These are phyloP conservation scores for Ascidia mentula DNA, from an alignment of 23 tunicate species.

Conservation along the genomic window DNA sequence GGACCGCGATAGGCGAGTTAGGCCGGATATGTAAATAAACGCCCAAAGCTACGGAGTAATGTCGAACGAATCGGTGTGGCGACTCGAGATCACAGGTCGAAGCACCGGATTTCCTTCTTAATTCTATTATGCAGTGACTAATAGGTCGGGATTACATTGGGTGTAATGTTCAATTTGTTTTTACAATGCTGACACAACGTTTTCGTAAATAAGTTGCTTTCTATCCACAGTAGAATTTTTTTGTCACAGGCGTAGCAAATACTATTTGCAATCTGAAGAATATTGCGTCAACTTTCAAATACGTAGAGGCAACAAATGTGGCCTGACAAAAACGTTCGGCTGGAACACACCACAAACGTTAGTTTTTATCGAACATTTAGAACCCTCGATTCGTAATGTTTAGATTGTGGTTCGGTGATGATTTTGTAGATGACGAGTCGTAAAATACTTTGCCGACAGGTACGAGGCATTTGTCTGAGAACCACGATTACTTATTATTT, in stretches of 20 bases:
- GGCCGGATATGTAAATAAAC: constrained; percentile 3
- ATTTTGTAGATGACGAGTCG: constrained; percentile 10
- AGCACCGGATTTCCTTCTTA: constrained; percentile 1
- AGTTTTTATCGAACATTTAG: neutral
- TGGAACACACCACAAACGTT: neutral
- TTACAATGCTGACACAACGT: too few relatives aligned
- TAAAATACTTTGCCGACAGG: constrained; percentile 1
- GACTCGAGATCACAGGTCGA: neutral
- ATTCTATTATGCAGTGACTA: too few relatives aligned
- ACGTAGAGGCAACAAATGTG: too few relatives aligned
- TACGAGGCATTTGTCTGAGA: constrained; percentile 10
- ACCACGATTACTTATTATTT: too few relatives aligned
- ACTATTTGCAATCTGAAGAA: too few relatives aligned
- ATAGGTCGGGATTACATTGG: too few relatives aligned
- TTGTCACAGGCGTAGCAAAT: too few relatives aligned
- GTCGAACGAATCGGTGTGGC: neutral
- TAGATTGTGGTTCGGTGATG: constrained; percentile 4
- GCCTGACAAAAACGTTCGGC: too few relatives aligned
- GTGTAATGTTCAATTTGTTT: too few relatives aligned
- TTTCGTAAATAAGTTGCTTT: too few relatives aligned
- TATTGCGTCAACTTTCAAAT: too few relatives aligned
- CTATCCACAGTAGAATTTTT: too few relatives aligned
- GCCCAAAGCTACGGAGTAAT: neutral
- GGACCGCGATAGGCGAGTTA: constrained; percentile 6
- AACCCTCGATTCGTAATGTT: neutral